These are phyloP conservation scores for Sphyrna mokarran DNA, from an alignment of 2,113 vertebrate species.

Conservation along the genomic window DNA sequence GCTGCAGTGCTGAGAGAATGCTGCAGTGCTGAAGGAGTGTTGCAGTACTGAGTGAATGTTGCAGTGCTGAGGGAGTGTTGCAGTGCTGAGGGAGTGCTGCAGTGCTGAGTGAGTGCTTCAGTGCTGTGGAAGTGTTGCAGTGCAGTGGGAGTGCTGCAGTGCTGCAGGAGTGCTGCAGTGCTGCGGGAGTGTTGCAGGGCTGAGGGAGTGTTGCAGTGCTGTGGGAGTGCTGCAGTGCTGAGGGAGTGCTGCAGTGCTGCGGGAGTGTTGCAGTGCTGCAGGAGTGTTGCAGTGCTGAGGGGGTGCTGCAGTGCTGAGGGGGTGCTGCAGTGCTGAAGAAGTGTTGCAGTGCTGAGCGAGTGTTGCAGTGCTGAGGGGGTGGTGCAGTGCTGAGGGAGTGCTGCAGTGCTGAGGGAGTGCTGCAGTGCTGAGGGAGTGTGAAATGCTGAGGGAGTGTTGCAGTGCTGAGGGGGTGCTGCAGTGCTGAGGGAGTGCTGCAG, in stretches of 20 bases:
- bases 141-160: neutral
- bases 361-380: neutral
- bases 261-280: neutral
- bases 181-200: neutral
- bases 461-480: neutral
- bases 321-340: neutral
- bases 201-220: neutral
- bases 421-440: neutral
- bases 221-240: too few relatives aligned
- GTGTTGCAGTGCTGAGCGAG: neutral
- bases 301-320: neutral
- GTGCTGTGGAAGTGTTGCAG: neutral
- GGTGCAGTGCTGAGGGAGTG: neutral
- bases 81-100: neutral
- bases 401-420: too few relatives aligned
- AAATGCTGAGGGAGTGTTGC: neutral
- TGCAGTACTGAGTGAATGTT: neutral
- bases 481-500: neutral
- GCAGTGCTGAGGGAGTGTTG: too few relatives aligned
- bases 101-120: neutral
- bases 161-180: too few relatives aligned
- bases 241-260: neutral
- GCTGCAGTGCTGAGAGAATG: neutral
- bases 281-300: too few relatives aligned
- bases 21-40: neutral